Evolutionary conservation across 2,888 invertebrate species (phyloP).

Genomic region (Hetaerina titia): DNA sequence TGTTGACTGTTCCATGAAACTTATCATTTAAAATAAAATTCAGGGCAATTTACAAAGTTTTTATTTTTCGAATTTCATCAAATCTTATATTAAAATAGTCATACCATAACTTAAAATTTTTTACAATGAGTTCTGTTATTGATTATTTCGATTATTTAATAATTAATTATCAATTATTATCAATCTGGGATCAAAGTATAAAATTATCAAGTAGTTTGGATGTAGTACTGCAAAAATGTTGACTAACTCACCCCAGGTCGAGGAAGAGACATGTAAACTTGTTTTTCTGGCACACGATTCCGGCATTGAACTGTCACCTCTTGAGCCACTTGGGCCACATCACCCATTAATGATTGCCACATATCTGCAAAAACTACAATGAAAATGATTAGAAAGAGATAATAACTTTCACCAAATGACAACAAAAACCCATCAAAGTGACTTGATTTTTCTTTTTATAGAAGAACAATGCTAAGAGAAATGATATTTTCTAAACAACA

Average conservation of each 20-base stretch:
- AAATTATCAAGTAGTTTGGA: background rate
- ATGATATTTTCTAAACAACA: too few species aligned
- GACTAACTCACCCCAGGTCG: conserved; percentile 90
- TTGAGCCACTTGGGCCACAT: conserved; percentile 93
- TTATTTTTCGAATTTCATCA: background rate
- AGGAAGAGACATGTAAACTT: conserved; percentile 95
- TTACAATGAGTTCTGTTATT: background rate
- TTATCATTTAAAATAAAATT: too few species aligned
- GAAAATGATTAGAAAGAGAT: background rate
- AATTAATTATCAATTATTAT: too few species aligned
- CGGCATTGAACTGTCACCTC: conserved; percentile 91
- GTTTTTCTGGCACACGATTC: conserved; percentile 82
- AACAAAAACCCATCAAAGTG: background rate
- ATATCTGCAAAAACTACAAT: conserved; percentile 90
- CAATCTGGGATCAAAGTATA: background rate
- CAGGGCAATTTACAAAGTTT: too few species aligned
- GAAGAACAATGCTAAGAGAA: too few species aligned
- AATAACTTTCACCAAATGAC: background rate
- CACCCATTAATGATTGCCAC: conserved; percentile 96
- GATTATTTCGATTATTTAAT: too few species aligned
- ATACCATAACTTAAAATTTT: background rate
- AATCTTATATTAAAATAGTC: background rate
- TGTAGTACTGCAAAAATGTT: background rate
- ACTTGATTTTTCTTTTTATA: too few species aligned
- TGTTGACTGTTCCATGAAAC: too few species aligned